Evolutionary conservation across 2,113 vertebrate species (phyloP).

Genomic region (Halcyon malimbica): DNA sequence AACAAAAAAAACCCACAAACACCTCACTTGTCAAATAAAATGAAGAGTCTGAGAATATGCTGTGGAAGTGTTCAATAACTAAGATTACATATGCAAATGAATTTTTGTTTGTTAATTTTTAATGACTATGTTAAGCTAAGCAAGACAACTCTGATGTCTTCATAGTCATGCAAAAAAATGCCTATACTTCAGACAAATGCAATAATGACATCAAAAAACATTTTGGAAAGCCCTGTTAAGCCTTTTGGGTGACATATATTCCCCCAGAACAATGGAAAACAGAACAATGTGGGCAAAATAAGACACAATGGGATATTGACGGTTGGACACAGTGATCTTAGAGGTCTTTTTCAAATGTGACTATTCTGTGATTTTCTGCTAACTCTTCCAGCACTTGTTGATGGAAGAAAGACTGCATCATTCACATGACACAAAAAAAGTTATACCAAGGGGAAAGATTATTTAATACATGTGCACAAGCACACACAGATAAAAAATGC

Average conservation of each 20-base stretch:
- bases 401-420: neutral
- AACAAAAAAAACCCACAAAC: neutral
- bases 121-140: neutral
- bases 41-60: neutral
- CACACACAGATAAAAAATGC: neutral
- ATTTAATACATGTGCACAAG: neutral
- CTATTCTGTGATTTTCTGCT: neutral
- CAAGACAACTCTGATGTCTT: neutral
- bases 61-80: neutral
- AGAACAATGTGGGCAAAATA: neutral
- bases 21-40: neutral
- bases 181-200: neutral
- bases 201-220: neutral
- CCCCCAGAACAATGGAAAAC: neutral
- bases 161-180: neutral
- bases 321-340: no score
- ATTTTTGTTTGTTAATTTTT: neutral
- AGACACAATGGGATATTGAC: fast-evolving
- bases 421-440: neutral
- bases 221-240: neutral
- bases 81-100: neutral
- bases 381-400: neutral
- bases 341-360: no score
- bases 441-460: neutral
- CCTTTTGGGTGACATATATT: neutral